phyloP scores from a whole-genome alignment of 2,113 vertebrate genomes.

The Onychostoma macrolepis region DNA sequence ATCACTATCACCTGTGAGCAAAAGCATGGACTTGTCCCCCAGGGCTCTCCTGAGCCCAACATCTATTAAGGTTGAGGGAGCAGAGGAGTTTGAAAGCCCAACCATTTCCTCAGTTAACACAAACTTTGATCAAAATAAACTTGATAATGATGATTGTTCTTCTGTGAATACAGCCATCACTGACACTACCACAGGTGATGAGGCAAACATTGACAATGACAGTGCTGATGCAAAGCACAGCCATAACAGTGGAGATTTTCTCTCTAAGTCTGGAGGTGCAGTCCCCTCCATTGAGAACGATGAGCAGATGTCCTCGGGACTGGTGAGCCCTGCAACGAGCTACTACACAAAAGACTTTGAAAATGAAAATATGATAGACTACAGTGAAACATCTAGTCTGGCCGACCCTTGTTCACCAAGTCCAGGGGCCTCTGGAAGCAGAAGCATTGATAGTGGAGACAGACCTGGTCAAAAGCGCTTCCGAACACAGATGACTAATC shows the following conservation, averaged over 20 bases:
- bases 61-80: slow-evolving; percentile 96
- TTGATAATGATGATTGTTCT: slow-evolving; percentile 98
- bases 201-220: slow-evolving; percentile 95
- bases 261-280: slow-evolving; percentile 89
- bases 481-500: slow-evolving; percentile 98
- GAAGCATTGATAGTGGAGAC: slow-evolving; percentile 90
- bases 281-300: slow-evolving; percentile 90
- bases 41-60: slow-evolving; percentile 92
- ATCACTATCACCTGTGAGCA: slow-evolving; percentile 91
- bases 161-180: slow-evolving; percentile 99
- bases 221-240: slow-evolving; percentile 91
- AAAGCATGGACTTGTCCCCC: slow-evolving; percentile 92
- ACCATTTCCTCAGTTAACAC: slow-evolving; percentile 94
- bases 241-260: slow-evolving; percentile 84
- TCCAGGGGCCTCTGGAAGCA: slow-evolving; percentile 89
- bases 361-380: slow-evolving; percentile 95
- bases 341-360: slow-evolving; percentile 96
- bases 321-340: slow-evolving; percentile 96
- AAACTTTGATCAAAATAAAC: slow-evolving; percentile 92
- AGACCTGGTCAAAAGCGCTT: slow-evolving; percentile 98
- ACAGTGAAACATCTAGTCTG: slow-evolving; percentile 97
- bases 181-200: slow-evolving; percentile 97
- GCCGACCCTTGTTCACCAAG: slow-evolving; percentile 97
- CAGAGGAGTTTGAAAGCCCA: slow-evolving; percentile 95
- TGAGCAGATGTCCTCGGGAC: slow-evolving; percentile 93